Evolutionary conservation across 2,797 vertebrate species (phyloP).

Genomic region (Parambassis ranga): DNA sequence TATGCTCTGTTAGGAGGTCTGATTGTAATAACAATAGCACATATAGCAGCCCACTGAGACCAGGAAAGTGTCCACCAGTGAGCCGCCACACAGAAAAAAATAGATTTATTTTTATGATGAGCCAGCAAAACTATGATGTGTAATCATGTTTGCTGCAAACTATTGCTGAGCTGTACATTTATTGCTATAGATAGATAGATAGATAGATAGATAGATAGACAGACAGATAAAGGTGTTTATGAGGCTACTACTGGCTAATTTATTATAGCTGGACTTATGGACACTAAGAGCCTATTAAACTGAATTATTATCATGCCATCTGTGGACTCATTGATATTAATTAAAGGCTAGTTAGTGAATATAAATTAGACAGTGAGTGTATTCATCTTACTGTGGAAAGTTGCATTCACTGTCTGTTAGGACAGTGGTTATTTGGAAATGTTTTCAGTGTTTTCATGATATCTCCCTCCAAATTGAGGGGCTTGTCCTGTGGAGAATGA

Average conservation of each 20-base stretch:
- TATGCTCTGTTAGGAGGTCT: neutral
- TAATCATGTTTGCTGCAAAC: slow-evolving; percentile 29
- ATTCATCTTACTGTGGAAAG: slow-evolving; percentile 19
- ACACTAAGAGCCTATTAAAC: slow-evolving; percentile 15
- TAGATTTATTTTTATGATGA: slow-evolving; percentile 25
- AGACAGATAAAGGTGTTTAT: neutral
- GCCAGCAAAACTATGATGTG: slow-evolving; percentile 14
- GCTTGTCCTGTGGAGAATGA: slow-evolving; percentile 14
- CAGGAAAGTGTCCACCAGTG: slow-evolving; percentile 6
- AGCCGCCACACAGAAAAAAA: slow-evolving; percentile 5
- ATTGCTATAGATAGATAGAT: neutral
- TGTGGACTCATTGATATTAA: slow-evolving; percentile 18
- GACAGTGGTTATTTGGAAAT: no score
- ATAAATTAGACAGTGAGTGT: slow-evolving; percentile 23
- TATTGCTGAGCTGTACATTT: slow-evolving; percentile 12
- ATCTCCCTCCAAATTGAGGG: slow-evolving; percentile 2
- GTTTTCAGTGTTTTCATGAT: no score
- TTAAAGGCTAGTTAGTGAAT: slow-evolving; percentile 14
- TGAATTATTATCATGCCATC: slow-evolving; percentile 6
- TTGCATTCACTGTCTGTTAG: neutral
- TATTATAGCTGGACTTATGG: neutral
- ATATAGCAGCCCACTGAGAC: slow-evolving; percentile 10
- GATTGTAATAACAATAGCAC: slow-evolving; percentile 8
- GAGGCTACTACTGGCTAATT: neutral
- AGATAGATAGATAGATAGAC: neutral